phyloP scores from a whole-genome alignment of 2,888 invertebrate species.

The Xanthorhoe designata region DNA sequence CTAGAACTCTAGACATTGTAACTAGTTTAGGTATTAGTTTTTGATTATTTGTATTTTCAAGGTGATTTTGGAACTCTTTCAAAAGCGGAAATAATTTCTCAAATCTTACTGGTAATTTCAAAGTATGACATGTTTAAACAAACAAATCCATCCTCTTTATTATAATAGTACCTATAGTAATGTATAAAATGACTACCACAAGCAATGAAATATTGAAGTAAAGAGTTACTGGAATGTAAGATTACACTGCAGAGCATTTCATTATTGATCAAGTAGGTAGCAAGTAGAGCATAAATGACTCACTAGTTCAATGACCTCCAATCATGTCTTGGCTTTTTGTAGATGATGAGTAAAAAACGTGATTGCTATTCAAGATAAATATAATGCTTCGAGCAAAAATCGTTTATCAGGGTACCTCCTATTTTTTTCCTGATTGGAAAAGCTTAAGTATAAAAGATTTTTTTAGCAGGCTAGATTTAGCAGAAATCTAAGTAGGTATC shows the following conservation, averaged over 20 bases:
- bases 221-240: constrained; percentile 7
- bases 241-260: constrained; percentile 34
- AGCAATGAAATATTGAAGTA: too few species aligned
- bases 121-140: too few species aligned
- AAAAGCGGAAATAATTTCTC: too few species aligned
- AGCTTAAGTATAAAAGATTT: not conserved
- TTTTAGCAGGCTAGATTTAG: not conserved
- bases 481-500: too few species aligned
- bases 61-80: too few species aligned
- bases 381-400: constrained; percentile 20
- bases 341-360: constrained; percentile 26
- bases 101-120: too few species aligned
- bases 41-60: too few species aligned
- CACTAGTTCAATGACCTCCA: constrained; percentile 72
- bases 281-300: constrained; percentile 74
- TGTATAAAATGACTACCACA: too few species aligned
- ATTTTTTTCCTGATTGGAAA: not conserved
- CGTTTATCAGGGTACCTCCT: not conserved
- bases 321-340: constrained; percentile 50
- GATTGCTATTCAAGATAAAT: constrained; percentile 30
- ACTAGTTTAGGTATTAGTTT: too few species aligned
- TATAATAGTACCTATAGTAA: too few species aligned
- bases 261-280: constrained; percentile 65
- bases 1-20: too few species aligned
- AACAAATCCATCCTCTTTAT: too few species aligned